Evolutionary conservation across 2,113 vertebrate genomes (phyloP).

Genomic region (Empidonax alnorum): DNA sequence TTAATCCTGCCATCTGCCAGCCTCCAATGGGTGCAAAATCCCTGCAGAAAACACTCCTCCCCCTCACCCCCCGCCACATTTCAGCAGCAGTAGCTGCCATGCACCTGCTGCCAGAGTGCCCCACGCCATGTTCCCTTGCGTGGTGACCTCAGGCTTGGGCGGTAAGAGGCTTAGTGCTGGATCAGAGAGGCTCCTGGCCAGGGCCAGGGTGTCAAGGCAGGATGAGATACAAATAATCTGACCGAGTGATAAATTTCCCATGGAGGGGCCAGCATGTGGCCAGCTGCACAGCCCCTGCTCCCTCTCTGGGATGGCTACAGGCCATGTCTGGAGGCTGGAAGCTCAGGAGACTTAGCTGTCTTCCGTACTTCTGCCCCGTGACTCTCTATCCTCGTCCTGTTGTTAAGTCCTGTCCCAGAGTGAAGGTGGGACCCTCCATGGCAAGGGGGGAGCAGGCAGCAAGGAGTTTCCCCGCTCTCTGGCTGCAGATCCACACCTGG

Average conservation of each 20-base stretch:
- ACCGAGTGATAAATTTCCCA: constrained; percentile 50
- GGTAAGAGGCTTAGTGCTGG: constrained; percentile 51
- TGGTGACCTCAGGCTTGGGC: background rate
- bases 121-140: background rate
- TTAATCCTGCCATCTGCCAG: background rate
- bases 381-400: background rate
- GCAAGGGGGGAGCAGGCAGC: background rate
- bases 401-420: rapidly evolving
- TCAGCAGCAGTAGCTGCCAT: background rate
- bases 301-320: background rate
- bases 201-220: background rate
- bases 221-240: constrained; percentile 19
- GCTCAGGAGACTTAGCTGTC: background rate
- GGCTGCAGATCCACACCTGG: background rate
- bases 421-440: background rate
- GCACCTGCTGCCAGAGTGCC: background rate
- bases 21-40: background rate
- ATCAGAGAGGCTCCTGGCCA: background rate
- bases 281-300: background rate
- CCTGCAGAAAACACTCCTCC: background rate
- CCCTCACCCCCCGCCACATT: too few relatives aligned
- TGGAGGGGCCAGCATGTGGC: rapidly evolving
- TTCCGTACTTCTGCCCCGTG: background rate
- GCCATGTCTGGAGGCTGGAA: background rate
- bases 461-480: background rate